phyloP scores from a whole-genome alignment of 2,113 vertebrate species.

The Strix aluco region DNA sequence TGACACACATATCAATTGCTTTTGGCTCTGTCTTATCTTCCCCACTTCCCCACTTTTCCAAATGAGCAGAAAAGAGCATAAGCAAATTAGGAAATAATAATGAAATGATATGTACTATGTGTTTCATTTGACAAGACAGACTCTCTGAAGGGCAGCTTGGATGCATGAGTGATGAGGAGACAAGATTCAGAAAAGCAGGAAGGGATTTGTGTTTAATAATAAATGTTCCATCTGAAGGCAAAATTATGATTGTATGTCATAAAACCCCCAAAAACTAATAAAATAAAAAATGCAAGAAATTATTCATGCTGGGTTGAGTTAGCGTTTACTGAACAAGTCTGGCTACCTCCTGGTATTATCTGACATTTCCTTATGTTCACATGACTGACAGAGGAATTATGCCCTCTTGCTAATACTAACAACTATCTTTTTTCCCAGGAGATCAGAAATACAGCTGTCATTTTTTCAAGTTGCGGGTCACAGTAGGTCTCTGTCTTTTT shows the following conservation, averaged over 20 bases:
- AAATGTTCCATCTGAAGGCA: constrained; percentile 26
- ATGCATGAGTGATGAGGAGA: constrained; percentile 28
- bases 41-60: background rate
- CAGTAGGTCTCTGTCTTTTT: background rate
- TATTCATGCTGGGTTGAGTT: constrained; percentile 9
- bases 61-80: constrained; percentile 19
- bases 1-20: background rate
- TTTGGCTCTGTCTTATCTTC: background rate
- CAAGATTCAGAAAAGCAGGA: constrained; percentile 13
- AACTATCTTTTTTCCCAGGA: background rate
- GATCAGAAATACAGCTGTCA: background rate
- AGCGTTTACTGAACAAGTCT: background rate
- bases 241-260: constrained; percentile 9
- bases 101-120: background rate
- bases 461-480: background rate
- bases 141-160: constrained; percentile 41
- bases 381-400: constrained; percentile 1
- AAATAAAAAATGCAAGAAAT: constrained; percentile 26
- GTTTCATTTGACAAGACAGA: constrained; percentile 13
- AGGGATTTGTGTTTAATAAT: constrained; percentile 45
- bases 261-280: background rate
- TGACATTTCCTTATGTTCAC: constrained; percentile 11
- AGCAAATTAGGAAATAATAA: constrained; percentile 51
- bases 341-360: background rate
- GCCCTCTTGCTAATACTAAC: background rate